Conservation (phyloP, 2,888 invertebrate genomes). For the Drosophila affinis region DNA sequence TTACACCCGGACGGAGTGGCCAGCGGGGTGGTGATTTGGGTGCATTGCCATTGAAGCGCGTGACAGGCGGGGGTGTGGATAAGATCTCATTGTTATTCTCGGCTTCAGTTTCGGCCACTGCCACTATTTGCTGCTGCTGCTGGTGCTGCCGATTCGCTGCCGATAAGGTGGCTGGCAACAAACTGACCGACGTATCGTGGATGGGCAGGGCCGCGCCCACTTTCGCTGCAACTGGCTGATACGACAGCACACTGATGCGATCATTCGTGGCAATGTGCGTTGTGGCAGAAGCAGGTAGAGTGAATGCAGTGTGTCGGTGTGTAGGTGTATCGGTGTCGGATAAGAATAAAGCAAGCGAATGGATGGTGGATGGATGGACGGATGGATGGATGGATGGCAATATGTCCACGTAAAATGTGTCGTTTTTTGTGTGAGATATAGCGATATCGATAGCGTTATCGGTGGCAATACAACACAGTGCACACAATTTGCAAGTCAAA, state of each 20-base stretch:
- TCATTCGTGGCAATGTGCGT: constrained; percentile 11
- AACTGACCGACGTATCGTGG: constrained; percentile 60
- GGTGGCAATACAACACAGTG: not conserved
- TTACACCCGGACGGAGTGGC: constrained; percentile 94
- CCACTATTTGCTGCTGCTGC: constrained; percentile 25
- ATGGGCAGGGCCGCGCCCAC: constrained; percentile 66
- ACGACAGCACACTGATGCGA: constrained; percentile 80
- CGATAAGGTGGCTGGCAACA: constrained; percentile 55
- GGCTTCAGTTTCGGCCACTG: constrained; percentile 24
- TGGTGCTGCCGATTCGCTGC: constrained; percentile 38
- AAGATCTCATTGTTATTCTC: constrained; percentile 55
- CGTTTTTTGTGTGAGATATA: too few relatives aligned
- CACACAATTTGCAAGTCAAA: not conserved
- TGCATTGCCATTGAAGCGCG: constrained; percentile 55
- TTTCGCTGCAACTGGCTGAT: constrained; percentile 80
- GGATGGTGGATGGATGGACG: not conserved
- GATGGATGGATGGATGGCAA: constrained; percentile 5
- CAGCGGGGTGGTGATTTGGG: constrained; percentile 86
- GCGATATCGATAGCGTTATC: too few relatives aligned
- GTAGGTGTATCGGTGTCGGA: constrained; percentile 11
- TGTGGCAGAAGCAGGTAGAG: constrained; percentile 10
- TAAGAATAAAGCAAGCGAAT: constrained; percentile 28
- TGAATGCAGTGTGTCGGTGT: constrained; percentile 10
- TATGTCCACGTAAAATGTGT: not conserved
- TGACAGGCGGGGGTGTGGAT: constrained; percentile 56